Conservation (phyloP, 2,797 vertebrate genomes). For the Sciurus carolinensis region DNA sequence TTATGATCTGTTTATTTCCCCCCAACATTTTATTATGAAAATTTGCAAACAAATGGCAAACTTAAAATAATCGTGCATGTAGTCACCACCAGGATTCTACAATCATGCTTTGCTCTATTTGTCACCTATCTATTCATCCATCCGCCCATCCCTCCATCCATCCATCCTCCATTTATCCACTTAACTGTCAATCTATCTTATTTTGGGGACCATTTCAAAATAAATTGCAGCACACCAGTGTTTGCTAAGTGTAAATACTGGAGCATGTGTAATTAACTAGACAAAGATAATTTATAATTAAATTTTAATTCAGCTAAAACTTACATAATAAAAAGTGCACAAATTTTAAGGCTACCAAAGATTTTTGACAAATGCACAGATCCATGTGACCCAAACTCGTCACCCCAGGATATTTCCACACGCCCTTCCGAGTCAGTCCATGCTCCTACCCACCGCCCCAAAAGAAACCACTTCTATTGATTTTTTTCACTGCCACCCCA, state of each 20-base stretch:
- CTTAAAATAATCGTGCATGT: background rate
- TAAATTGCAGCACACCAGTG: background rate
- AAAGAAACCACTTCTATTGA: background rate
- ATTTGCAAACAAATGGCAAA: conserved; percentile 58
- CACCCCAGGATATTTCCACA: background rate
- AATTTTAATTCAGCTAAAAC: conserved; percentile 25
- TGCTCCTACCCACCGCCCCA: background rate
- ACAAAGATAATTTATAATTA: background rate
- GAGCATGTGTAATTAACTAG: background rate
- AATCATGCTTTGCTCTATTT: conserved; percentile 1
- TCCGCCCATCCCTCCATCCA: background rate
- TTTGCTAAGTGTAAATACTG: background rate
- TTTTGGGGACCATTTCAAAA: background rate
- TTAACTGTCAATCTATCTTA: background rate
- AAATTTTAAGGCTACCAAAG: background rate
- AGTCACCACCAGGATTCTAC: background rate
- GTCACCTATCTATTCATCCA: background rate
- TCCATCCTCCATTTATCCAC: background rate
- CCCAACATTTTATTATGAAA: conserved; percentile 36
- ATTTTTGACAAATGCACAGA: background rate
- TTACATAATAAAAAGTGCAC: background rate
- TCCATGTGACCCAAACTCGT: background rate
- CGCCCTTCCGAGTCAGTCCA: too few relatives aligned
- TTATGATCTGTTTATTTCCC: conserved; percentile 37
- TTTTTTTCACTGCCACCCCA: background rate